Percentiles rank a stretch among this genome's conserved stretches.
Evolutionary conservation across 2,113 vertebrate species (phyloP).

Genomic region (Pluvialis apricaria): DNA sequence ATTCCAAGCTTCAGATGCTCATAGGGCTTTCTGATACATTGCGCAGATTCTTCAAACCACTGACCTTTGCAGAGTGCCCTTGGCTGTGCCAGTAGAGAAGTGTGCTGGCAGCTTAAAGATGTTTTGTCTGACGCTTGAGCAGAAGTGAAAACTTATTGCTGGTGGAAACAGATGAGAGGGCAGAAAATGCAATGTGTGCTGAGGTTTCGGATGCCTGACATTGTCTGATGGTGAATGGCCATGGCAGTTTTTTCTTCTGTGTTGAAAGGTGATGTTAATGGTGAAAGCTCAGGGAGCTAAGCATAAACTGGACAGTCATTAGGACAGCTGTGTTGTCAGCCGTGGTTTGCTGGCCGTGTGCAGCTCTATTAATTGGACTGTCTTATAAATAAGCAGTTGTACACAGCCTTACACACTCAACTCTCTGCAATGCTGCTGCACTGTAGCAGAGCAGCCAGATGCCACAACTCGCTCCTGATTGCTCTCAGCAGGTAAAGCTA

Average conservation of each 20-base stretch:
- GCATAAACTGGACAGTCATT: not conserved
- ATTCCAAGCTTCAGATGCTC: not conserved
- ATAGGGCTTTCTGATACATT: not conserved
- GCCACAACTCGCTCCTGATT: not conserved
- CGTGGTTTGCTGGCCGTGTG: accelerated
- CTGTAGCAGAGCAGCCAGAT: not conserved
- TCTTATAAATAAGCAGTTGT: not conserved
- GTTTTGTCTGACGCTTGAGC: slow-evolving; percentile 45
- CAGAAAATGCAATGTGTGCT: accelerated
- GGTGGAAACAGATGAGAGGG: not conserved
- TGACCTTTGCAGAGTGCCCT: slow-evolving; percentile 26
- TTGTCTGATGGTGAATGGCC: not conserved
- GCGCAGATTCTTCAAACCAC: not conserved
- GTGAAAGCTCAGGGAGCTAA: not conserved
- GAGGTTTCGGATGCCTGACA: not conserved
- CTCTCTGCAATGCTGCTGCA: not conserved
- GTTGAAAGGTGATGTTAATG: not conserved
- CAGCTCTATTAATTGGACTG: not conserved
- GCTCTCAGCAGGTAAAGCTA: not conserved
- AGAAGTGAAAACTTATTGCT: not conserved
- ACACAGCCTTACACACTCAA: not conserved
- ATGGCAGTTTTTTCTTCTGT: not conserved
- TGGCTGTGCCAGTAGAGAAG: not conserved
- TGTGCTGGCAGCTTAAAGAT: slow-evolving; percentile 11
- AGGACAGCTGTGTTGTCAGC: not conserved